A percentile compares a stretch with the other conserved stretches of the same genome.
Evolutionary conservation across 2,797 vertebrate species (phyloP).

Genomic region (Anguilla anguilla): DNA sequence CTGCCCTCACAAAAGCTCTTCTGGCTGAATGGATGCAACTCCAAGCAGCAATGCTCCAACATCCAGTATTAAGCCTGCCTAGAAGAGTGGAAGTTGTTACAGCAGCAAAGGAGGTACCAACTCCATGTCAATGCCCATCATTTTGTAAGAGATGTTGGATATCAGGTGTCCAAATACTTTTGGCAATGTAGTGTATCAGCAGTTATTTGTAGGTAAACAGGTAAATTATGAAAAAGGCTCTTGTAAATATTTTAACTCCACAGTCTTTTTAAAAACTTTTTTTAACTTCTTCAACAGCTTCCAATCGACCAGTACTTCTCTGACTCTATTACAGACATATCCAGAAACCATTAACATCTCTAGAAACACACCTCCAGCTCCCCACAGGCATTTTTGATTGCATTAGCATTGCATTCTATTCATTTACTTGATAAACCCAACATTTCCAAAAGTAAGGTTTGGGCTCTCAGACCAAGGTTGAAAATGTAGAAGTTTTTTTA

Average conservation of each 20-base stretch:
- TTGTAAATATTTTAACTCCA: background rate
- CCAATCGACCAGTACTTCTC: background rate
- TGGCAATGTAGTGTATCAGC: background rate
- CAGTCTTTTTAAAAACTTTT: background rate
- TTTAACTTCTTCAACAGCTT: background rate
- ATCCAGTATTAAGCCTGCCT: too few relatives aligned
- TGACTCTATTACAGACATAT: background rate
- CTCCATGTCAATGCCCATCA: too few relatives aligned
- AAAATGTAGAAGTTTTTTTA: background rate
- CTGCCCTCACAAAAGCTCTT: too few relatives aligned
- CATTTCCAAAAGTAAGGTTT: background rate
- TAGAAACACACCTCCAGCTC: background rate
- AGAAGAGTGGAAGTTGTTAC: too few relatives aligned
- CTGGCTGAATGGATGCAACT: too few relatives aligned
- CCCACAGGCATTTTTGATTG: background rate
- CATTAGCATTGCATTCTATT: constrained; percentile 5
- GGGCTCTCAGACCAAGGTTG: background rate
- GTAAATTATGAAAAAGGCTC: background rate
- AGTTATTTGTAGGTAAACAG: background rate
- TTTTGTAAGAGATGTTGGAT: too few relatives aligned
- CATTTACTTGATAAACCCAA: background rate
- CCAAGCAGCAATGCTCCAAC: too few relatives aligned
- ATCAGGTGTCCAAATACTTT: too few relatives aligned
- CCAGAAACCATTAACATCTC: background rate
- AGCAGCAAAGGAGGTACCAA: too few relatives aligned